phyloP scores from a whole-genome alignment of 1,140 invertebrate genomes.

The Sitophilus oryzae region DNA sequence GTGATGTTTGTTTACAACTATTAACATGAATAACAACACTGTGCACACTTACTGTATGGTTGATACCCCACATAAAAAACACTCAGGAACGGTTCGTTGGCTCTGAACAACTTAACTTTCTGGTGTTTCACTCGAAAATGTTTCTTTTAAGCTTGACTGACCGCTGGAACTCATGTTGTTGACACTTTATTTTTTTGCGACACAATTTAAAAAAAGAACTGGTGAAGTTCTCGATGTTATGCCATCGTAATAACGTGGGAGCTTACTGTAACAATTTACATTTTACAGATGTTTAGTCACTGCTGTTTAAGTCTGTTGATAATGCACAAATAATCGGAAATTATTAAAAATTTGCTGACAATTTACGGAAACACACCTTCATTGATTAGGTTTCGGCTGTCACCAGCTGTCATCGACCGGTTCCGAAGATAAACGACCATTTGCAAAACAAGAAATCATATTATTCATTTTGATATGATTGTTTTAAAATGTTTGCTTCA shows the following conservation, averaged over 20 bases:
- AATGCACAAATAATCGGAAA: no score
- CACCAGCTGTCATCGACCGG: conserved; percentile 4
- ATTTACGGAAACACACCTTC: conserved; percentile 36
- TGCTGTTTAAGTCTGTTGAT: no score
- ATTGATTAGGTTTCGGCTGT: conserved; percentile 37
- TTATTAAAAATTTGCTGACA: conserved; percentile 13
- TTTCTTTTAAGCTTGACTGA: conserved; percentile 86
- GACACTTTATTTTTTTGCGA: conserved; percentile 19
- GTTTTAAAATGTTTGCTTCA: no score
- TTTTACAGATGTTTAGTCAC: no score
- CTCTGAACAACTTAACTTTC: conserved; percentile 96
- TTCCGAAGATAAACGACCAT: background rate
- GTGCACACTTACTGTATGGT: conserved; percentile 85
- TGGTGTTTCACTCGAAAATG: conserved; percentile 93
- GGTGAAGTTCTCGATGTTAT: background rate
- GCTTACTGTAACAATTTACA: no score
- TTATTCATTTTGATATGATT: no score
- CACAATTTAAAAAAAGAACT: background rate
- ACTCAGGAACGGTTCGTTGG: conserved; percentile 96
- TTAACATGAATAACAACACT: background rate
- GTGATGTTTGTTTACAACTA: conserved; percentile 42
- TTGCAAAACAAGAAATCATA: no score
- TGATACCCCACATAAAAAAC: conserved; percentile 99
- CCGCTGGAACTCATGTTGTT: conserved; percentile 32
- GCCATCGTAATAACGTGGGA: background rate